Evolutionary conservation across 2,888 invertebrate species (phyloP).

Genomic region (Gonocerus acuteangulatus): DNA sequence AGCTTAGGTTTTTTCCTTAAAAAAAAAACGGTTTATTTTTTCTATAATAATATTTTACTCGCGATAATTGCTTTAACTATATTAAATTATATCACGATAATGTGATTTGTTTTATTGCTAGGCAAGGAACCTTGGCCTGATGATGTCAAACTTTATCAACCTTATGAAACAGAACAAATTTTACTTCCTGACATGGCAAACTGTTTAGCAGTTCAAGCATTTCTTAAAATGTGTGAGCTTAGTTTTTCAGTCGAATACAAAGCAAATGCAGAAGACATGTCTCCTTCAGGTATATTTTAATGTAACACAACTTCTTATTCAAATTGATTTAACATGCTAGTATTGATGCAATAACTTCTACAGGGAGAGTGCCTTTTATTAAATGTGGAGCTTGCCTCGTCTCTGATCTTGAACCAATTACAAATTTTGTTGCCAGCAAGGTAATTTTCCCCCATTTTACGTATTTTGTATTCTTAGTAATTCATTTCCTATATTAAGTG

Average conservation of each 20-base stretch:
- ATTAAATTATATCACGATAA: background rate
- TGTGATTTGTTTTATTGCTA: constrained; percentile 42
- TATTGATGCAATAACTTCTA: constrained; percentile 31
- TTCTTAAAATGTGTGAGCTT: constrained; percentile 84
- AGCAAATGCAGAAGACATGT: constrained; percentile 93
- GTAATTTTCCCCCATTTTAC: constrained; percentile 40
- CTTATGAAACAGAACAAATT: constrained; percentile 89
- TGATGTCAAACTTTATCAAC: constrained; percentile 77
- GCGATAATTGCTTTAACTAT: too few relatives aligned
- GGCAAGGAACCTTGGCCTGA: constrained; percentile 87
- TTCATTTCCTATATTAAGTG: background rate
- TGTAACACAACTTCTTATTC: background rate
- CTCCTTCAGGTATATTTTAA: constrained; percentile 60
- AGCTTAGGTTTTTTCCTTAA: background rate
- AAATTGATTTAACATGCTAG: too few relatives aligned
- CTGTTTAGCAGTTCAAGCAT: constrained; percentile 86
- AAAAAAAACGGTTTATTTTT: background rate
- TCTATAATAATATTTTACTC: too few relatives aligned
- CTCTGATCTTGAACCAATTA: constrained; percentile 85
- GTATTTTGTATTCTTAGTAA: background rate
- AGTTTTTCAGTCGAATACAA: constrained; percentile 72
- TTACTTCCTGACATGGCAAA: constrained; percentile 88
- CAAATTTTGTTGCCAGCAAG: constrained; percentile 79
- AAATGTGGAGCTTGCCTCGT: constrained; percentile 82
- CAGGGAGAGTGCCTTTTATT: constrained; percentile 84